Base-by-base conservation (phyloP, 2,888 invertebrate genomes). In the Chloroclysta siterata region DNA sequence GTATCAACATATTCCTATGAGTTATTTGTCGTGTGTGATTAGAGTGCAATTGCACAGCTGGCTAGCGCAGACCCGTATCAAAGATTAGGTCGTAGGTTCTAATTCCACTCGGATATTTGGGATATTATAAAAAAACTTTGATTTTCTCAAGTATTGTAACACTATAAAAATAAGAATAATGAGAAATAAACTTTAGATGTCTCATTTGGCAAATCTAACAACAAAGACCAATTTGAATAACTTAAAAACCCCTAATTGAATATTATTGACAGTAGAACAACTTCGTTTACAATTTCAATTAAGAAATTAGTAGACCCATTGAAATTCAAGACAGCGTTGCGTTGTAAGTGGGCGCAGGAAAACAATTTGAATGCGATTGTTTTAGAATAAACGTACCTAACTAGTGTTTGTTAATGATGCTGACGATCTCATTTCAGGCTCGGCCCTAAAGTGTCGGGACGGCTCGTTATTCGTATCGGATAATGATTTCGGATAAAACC, bases 301-400 rank as follows among this genome's bases (percentile, higher is more conserved):
- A 84, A 81, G 80, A 82, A 86, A 84, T 84, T 85, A 79, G 77
- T 75, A 68, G 74, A 75, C 67, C 78, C 76, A 84, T 85, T 85
- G 79, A 81, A 81, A 86, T 87, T 85, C 83, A 81, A 77, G 74
- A 73, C 73, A 75, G 76, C 78, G 73, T 73, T 75, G 77, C 71
- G 77, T 59, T 51, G 51, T 28, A 63, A 67, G 53, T 61, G 53
- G 78, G 76, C 70, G 68, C 74, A 73, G 74, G 74, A 77, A 77
- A 78, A 73, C 78, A 76, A 75, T 75, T 77, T 72, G 74, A 77
- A 78, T 80, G 76, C 77, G 78, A 81, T 81, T 81, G 78, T 81
- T 74, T 72, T 62, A 70, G 75, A 79, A 78, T 80, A 80, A 81
- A 74, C 65, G 75, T 75, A 41, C 13, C 11, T 41, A 22, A 22